Conservation (phyloP, 2,113 vertebrate species). For the Ptychochromis oligacanthus region DNA sequence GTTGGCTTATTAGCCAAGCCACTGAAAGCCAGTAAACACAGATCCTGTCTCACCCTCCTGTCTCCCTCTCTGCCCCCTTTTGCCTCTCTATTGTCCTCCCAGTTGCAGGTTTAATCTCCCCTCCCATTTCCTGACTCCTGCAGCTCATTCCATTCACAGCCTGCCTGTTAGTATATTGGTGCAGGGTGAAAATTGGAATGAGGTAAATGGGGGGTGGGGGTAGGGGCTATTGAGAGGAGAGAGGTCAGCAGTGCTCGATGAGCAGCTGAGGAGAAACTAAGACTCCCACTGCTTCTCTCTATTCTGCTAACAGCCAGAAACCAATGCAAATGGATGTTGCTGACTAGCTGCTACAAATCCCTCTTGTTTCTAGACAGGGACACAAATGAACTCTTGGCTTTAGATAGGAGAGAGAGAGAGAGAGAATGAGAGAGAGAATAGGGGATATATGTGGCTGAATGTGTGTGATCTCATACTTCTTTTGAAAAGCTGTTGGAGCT, state of each 20-base stretch:
- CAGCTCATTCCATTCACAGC: too few species aligned
- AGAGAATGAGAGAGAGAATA: too few species aligned
- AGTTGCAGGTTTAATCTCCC: constrained; percentile 11
- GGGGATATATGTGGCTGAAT: too few species aligned
- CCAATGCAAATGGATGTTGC: constrained; percentile 31
- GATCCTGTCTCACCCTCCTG: background rate
- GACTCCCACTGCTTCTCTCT: constrained; percentile 37
- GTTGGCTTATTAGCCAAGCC: constrained; percentile 16
- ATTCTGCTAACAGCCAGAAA: constrained; percentile 32
- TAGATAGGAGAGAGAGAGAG: background rate
- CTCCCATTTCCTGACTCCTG: background rate
- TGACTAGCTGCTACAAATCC: constrained; percentile 28
- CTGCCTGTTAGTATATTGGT: constrained; percentile 23
- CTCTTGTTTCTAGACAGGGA: background rate
- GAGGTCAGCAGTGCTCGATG: constrained; percentile 43
- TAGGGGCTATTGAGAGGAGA: background rate
- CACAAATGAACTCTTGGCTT: background rate
- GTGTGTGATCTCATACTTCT: too few species aligned
- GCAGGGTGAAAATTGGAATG: constrained; percentile 40
- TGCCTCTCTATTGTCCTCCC: background rate
- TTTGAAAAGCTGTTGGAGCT: too few species aligned
- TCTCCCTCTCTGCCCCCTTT: constrained; percentile 7
- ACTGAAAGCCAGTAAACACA: constrained; percentile 37
- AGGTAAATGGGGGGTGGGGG: constrained; percentile 20
- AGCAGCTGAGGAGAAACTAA: constrained; percentile 33